A percentile compares a stretch with the other conserved stretches of the same genome.
Evolutionary conservation across 2,113 vertebrate species (phyloP).

Genomic region (Gambusia holbrooki): DNA sequence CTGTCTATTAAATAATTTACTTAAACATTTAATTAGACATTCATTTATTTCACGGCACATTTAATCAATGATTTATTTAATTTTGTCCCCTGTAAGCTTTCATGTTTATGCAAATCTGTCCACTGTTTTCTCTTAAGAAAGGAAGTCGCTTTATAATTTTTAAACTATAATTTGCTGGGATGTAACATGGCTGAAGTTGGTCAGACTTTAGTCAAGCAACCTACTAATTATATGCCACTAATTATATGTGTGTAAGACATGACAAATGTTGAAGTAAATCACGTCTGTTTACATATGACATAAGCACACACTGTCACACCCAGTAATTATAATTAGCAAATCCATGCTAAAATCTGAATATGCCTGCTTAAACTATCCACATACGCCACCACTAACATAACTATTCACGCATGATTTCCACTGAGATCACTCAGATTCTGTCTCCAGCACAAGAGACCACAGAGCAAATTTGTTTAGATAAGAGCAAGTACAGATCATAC

Average conservation of each 20-base stretch:
- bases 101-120: conserved; percentile 15
- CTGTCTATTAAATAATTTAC: too few species aligned
- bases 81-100: background rate
- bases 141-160: conserved; percentile 24
- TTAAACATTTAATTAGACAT: too few species aligned
- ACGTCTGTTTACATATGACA: background rate
- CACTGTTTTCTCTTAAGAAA: conserved; percentile 26
- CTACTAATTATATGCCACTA: background rate
- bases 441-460: conserved; percentile 15
- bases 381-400: conserved; percentile 7
- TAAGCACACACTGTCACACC: conserved; percentile 2
- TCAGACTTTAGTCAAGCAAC: conserved; percentile 13
- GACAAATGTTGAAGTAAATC: conserved; percentile 11
- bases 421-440: conserved; percentile 7
- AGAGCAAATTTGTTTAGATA: conserved; percentile 57
- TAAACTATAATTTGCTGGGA: conserved; percentile 40
- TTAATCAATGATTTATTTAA: too few species aligned
- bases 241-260: background rate
- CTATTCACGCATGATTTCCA: conserved; percentile 12
- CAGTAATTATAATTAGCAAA: background rate
- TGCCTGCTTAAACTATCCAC: conserved; percentile 6
- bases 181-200: conserved; percentile 7
- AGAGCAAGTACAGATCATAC: conserved; percentile 56
- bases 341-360: background rate
- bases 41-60: too few species aligned